Percentiles rank a stretch among this genome's conserved stretches.
phyloP scores from a whole-genome alignment of 1,140 invertebrate genomes.

The Drosophila arawakana region DNA sequence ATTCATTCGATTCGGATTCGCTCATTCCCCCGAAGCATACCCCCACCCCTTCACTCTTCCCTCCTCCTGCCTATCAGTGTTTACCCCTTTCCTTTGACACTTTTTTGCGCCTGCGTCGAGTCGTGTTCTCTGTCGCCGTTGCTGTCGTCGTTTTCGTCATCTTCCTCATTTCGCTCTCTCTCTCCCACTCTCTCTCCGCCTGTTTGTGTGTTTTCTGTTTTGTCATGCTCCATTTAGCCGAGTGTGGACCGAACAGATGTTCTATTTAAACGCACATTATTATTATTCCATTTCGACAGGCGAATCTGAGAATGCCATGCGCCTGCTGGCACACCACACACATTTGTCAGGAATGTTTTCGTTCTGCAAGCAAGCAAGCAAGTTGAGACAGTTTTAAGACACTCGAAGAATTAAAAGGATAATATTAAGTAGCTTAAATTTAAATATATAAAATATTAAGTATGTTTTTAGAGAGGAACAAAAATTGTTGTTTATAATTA shows the following conservation, averaged over 20 bases:
- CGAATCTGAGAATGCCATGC: slow-evolving; percentile 59
- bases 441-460: too few species aligned
- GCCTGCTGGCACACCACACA: slow-evolving; percentile 56
- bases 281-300: slow-evolving; percentile 81
- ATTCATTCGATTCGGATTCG: slow-evolving; percentile 76
- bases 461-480: too few species aligned
- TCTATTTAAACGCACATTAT: slow-evolving; percentile 84
- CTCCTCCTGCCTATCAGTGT: background rate
- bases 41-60: background rate
- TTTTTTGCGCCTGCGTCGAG: slow-evolving; percentile 54
- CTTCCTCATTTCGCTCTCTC: background rate
- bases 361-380: background rate
- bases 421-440: too few species aligned
- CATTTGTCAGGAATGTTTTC: slow-evolving; percentile 18
- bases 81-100: slow-evolving; percentile 55
- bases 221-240: slow-evolving; percentile 84
- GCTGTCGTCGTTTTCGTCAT: slow-evolving; percentile 17
- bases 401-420: too few species aligned
- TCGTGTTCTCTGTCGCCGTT: slow-evolving; percentile 28
- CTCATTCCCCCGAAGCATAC: slow-evolving; percentile 30
- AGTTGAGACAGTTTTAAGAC: too few species aligned
- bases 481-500: too few species aligned
- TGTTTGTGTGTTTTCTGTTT: slow-evolving; percentile 83
- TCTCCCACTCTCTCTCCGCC: slow-evolving; percentile 2
- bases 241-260: slow-evolving; percentile 84